Conservation (phyloP, 2,797 vertebrate species). For the Megaceryle alcyon region DNA sequence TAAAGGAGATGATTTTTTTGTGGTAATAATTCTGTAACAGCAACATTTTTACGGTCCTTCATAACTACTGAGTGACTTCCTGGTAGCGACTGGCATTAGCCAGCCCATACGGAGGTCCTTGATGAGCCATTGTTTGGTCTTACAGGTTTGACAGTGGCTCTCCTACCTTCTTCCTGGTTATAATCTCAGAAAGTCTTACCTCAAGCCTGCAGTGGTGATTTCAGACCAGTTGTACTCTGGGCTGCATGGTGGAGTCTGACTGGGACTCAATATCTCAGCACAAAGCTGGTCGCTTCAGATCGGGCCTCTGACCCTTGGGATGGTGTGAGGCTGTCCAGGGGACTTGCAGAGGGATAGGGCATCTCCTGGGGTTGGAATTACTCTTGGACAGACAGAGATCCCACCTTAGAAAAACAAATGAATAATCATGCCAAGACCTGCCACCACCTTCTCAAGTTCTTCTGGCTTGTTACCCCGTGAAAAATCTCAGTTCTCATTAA, state of each 20-base stretch:
- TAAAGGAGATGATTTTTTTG: not conserved
- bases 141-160: not conserved
- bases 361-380: not conserved
- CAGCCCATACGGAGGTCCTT: not conserved
- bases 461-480: not conserved
- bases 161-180: not conserved
- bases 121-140: not conserved
- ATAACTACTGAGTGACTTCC: not conserved
- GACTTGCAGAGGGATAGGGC: not conserved
- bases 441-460: not conserved
- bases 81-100: not conserved
- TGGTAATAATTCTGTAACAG: not conserved
- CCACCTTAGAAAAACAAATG: not conserved
- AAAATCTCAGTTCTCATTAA: not conserved
- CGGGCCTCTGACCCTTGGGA: not conserved
- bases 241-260: not conserved
- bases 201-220: not conserved
- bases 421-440: not conserved
- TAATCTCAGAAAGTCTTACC: not conserved
- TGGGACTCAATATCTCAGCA: not conserved
- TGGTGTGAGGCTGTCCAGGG: not conserved
- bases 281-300: not conserved
- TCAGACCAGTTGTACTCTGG: not conserved
- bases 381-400: not conserved
- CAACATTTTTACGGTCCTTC: not conserved